These are phyloP conservation scores for Micrastur ruficollis DNA, from an alignment of 2,797 vertebrate genomes.

Conservation along the genomic window DNA sequence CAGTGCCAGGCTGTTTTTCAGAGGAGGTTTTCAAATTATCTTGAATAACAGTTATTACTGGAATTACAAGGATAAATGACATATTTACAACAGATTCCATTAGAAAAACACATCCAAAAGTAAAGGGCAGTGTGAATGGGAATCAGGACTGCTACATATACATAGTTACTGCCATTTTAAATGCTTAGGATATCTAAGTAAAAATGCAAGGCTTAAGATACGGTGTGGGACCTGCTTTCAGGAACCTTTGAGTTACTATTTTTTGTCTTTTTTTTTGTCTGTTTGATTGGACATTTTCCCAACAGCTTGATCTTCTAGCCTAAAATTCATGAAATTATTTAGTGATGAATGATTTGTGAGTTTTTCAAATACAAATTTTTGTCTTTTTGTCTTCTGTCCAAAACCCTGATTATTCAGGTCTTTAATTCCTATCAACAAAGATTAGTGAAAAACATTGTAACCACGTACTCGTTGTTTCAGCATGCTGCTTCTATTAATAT, in stretches of 20 bases:
- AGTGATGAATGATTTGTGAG: neutral
- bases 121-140: neutral
- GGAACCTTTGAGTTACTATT: neutral
- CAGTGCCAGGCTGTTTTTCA: neutral
- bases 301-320: neutral
- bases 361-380: neutral
- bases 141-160: neutral
- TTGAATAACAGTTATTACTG: neutral
- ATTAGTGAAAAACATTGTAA: neutral
- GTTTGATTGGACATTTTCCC: neutral
- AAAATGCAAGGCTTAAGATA: neutral
- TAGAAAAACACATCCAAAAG: neutral
- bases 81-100: neutral
- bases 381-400: neutral
- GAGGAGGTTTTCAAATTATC: neutral
- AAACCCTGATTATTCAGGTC: neutral
- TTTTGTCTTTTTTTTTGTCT: neutral
- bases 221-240: accelerated
- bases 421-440: neutral
- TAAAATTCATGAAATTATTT: neutral
- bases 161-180: neutral
- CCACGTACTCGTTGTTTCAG: neutral
- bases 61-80: neutral
- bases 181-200: neutral
- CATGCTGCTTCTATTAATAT: neutral